Evolutionary conservation across 2,113 vertebrate genomes (phyloP), one percentile per base, ranked within the genome.

Genomic region (human (Homo sapiens)): DNA sequence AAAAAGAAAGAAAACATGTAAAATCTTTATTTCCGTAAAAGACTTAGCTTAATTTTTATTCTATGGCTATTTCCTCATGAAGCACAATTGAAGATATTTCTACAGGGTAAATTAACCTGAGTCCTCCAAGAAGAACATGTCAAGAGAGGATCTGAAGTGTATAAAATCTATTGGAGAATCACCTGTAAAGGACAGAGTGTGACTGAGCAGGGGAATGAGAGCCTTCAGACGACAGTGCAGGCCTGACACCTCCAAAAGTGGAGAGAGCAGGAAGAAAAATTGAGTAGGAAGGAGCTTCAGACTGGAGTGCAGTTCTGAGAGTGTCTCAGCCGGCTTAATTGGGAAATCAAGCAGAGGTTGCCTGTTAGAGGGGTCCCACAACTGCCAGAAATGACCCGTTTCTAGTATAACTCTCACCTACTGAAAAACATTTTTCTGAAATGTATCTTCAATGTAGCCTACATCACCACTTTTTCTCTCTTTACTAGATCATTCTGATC

Each of bases 51-150:
- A 48, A 80, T 12, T 43, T 32, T 84, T 32, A 89, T 48, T 50
- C 12, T 78, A 9, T 59, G 22, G 22, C 17, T 76, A 81, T 96
- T 97, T 96, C 35, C 32, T 94, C 20, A 50, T 80, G 55, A 96
- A 89, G 72, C n/a, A 83, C 38, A 81, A 35, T 22, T 72, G 80
- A 81, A 89, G 22, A 66, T 50, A 73, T 9, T 79, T 80, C n/a
- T 16, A 91, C 1, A 50, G 30, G 25, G 27, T 94, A 35, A 79
- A 59, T 38, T 32, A 16, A 16, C 48, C 52, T 82, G 22, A 6
- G 64, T 55, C 75, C 55, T 89, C 20, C 7, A 75, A 84, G 30
- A 93, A 79, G 59, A 35, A 57, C 8, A 78, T 22, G 0, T 87
- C 8, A 80, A 94, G 68, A 66, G 11, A 70, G 61, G 48, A 80